Evolutionary conservation across 2,797 vertebrate genomes (phyloP), one percentile per base, ranked within the genome.

Genomic region (Euthynnus affinis): DNA sequence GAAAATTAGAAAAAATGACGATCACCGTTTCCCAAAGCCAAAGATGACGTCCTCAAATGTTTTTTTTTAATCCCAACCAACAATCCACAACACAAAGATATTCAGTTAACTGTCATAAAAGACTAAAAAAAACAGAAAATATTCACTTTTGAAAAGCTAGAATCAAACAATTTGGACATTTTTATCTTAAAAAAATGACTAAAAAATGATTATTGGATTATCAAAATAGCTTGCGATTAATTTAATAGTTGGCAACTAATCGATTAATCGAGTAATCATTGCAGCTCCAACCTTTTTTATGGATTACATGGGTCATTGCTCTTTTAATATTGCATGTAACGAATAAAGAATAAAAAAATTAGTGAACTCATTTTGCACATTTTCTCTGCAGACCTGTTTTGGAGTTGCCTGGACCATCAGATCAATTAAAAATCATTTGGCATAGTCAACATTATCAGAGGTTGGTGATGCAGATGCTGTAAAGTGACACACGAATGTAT

Each of bases 391-490:
- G 42, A 37, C 37, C 18, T 67, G 14, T 48, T 29, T 29, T 14
- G 5, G 5, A 1, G 1, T 20, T 64, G 1, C 20, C 18, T 20
- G 46, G 46, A 44, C 13, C 46, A 44, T 3, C 20, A 17, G 5
- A 48, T 22, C 1, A 5, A 55, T 55, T 69, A 12, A 46, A 62
- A 2, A 29, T 29, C 23, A 53, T 25, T 18, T 3, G 40, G 10
- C 2, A 12, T 17, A 32, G 9, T 52, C 20, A n/a, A 6, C 2
- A 48, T 23, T 3, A 37, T 32, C 29, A 32, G 12, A 46, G 1
- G 0, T 1, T 49, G 4, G 3, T 6, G 12, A 1, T 14, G 3
- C 0, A 22, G 5, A 18, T 4, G 46, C 22, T 25, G 25, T 58
- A 76, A 67, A 68, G 40, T 56, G 34, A 34, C n/a, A n/a, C n/a